These are phyloP conservation scores for Apomyelois bistriatella DNA, from an alignment of 2,888 invertebrate species.

Conservation along the genomic window DNA sequence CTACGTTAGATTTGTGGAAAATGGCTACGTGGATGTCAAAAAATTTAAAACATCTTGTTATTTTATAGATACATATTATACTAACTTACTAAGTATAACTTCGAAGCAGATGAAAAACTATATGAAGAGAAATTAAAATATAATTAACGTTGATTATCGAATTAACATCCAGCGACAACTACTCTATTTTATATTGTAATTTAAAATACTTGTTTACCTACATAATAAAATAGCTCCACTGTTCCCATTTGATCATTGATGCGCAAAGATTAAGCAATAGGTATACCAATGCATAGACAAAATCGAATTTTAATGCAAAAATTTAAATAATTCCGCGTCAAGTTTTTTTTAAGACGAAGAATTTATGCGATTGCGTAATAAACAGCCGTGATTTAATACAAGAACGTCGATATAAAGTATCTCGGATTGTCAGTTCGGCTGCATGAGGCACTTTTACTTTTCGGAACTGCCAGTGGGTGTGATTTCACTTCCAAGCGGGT, in stretches of 20 bases:
- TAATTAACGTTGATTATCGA: too few species aligned
- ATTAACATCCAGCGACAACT: too few species aligned
- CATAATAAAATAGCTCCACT: neutral
- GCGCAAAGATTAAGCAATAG: neutral
- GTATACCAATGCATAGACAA: neutral
- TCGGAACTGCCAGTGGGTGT: conserved; percentile 12
- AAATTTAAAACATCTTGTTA: too few species aligned
- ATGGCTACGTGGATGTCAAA: too few species aligned
- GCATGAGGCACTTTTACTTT: conserved; percentile 23
- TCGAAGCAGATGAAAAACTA: too few species aligned
- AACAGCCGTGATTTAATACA: conserved; percentile 15
- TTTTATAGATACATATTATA: too few species aligned
- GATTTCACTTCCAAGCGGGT: conserved; percentile 20
- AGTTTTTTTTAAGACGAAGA: neutral
- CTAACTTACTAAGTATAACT: too few species aligned
- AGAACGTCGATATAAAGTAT: conserved; percentile 18
- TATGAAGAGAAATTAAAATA: too few species aligned
- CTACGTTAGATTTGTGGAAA: too few species aligned
- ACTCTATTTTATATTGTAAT: too few species aligned
- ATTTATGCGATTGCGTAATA: conserved; percentile 2
- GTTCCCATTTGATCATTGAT: neutral
- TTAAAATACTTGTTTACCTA: neutral
- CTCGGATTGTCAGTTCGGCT: conserved; percentile 17
- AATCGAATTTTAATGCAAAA: neutral
- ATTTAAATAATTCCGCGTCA: neutral